These are phyloP conservation scores for Bambusicola thoracicus DNA, from an alignment of 2,113 vertebrate genomes.

Conservation along the genomic window DNA sequence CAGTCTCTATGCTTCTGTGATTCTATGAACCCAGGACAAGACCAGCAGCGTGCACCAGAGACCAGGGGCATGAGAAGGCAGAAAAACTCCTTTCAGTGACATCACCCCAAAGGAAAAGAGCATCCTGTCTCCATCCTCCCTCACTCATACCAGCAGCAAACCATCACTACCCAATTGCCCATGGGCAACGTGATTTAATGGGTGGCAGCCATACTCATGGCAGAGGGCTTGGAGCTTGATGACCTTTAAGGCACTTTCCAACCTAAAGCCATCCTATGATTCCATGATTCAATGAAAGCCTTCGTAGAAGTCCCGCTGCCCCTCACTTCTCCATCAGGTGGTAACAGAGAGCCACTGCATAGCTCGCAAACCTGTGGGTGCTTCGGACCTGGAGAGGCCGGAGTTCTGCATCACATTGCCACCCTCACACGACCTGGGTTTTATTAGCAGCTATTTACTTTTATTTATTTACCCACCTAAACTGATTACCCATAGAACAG, in stretches of 20 bases:
- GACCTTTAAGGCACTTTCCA: neutral
- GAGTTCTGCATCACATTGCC: neutral
- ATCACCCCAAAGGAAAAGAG: neutral
- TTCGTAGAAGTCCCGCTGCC: neutral
- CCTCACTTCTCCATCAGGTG: neutral
- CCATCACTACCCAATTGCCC: neutral
- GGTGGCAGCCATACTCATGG: too few relatives aligned
- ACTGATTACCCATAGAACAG: constrained; percentile 60
- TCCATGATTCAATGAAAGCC: neutral
- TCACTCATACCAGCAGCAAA: neutral
- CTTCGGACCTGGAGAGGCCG: neutral
- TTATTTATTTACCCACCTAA: constrained; percentile 61
- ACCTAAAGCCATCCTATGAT: neutral
- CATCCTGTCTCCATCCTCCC: neutral
- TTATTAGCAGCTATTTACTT: constrained; percentile 50
- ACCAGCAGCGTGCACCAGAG: neutral
- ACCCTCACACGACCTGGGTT: neutral
- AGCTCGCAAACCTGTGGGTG: neutral
- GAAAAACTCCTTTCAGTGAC: neutral
- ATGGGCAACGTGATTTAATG: too few relatives aligned
- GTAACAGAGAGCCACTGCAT: neutral
- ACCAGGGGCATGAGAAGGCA: neutral
- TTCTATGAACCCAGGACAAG: neutral
- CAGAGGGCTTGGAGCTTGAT: too few relatives aligned
- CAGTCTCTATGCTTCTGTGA: too few relatives aligned